A percentile compares a stretch with the other conserved stretches of the same genome.
Conservation (phyloP, 2,113 vertebrate genomes). For the Apodemus speciosus region DNA sequence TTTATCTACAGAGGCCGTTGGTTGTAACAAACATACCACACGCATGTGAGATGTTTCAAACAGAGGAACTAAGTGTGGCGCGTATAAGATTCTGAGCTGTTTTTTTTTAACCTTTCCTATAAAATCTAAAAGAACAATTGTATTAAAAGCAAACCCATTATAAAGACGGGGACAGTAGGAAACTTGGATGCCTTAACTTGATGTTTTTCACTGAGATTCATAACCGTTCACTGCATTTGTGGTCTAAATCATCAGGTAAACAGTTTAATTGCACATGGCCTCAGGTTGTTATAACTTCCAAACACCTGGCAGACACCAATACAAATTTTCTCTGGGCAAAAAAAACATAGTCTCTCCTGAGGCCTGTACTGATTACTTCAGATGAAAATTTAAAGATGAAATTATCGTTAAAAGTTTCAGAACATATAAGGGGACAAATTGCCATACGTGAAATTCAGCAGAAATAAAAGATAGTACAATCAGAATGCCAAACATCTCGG, state of each 20-base stretch:
- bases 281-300: background rate
- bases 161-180: background rate
- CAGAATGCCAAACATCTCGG: constrained; percentile 26
- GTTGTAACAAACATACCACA: background rate
- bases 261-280: background rate
- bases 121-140: constrained; percentile 3
- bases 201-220: background rate
- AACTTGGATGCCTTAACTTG: constrained; percentile 1
- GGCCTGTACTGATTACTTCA: background rate
- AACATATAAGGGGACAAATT: background rate
- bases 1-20: background rate
- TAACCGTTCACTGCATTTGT: background rate
- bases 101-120: constrained; percentile 7
- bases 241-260: background rate
- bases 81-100: background rate
- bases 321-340: background rate
- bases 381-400: constrained; percentile 22
- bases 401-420: background rate
- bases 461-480: background rate
- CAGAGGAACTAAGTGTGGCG: background rate
- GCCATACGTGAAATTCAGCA: background rate
- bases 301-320: background rate
- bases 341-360: background rate
- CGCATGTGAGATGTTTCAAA: background rate
- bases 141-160: constrained; percentile 23